Evolutionary conservation across 2,797 vertebrate genomes (phyloP), one percentile per base, ranked within the genome.

Genomic region (Rallus crepitans): DNA sequence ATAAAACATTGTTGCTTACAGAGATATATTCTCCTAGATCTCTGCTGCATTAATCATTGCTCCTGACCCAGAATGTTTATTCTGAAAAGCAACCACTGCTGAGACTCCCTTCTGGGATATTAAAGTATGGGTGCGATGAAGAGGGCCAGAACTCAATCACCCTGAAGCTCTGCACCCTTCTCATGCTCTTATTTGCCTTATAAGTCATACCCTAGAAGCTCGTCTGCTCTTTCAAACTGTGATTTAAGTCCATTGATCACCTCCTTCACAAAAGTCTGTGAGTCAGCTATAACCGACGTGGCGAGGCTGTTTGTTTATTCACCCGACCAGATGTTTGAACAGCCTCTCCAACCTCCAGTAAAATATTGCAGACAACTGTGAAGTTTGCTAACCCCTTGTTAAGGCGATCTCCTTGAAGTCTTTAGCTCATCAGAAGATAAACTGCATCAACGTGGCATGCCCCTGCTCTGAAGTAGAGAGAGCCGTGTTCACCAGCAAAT

Each of bases 321-420:
- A 77, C 69, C 87, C 4, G 35, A 94, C 66, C 94, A 97, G 94
- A 97, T 97, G 93, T 94, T 97, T 96, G 95, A 97, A 81, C 27
- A 77, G 55, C 19, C 92, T 95, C 76, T 95, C 84, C 87, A 91
- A 48, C 93, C 40, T 52, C 95, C 94, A 94, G 77, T 96, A 91
- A 96, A 96, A 95, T 76, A 84, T 48, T 56, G 33, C 85, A 95
- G 96, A 97, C 96, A 97, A 91, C 89, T 96, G 95, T 94, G 93
- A 97, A 93, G 96, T 97, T 97, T 96, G 92, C 93, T 94, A 96
- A 96, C 83, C 86, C 89, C 95, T 97, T 94, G 94, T 96, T 97
- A 97, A 97, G 96, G 87, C 39, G 75, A 94, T 95, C 93, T 92
- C 81, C 91, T 96, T 93, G 85, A 96, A 95, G 93, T 93, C 69